Evolutionary conservation across 2,888 invertebrate species (phyloP), one percentile per base, ranked within the genome.

Genomic region (Diplolepis rosae): DNA sequence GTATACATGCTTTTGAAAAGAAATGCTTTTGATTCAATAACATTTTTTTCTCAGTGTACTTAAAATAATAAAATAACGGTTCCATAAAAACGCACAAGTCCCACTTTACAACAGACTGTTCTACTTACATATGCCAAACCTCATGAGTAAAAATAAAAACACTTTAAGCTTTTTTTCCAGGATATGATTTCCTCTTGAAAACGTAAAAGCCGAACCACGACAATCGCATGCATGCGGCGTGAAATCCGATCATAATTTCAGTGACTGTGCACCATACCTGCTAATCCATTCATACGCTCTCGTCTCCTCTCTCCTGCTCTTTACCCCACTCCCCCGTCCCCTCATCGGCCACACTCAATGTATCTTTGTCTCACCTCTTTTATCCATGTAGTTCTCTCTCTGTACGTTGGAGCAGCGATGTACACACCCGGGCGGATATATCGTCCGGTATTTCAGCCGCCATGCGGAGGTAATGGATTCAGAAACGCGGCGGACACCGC

Each of bases 401-500:
- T 66, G 45, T 39, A 65, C 71, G 68, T 72, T 72, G 73, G 70
- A 66, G 73, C 72, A 76, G 80, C 83, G 86, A 85, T 85, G 85
- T 87, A 87, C 85, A 85, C 84, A 85, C 83, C 82, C 81, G 86
- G 80, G 83, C 83, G 88, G 87, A 87, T 88, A 88, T 87, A 88
- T 87, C 87, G 87, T 87, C 82, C 87, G 86, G 88, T 88, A 88
- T 88, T 88, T 88, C 86, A 88, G 87, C 88, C 88, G 85, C 88
- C 88, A 88, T 88, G 87, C 88, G 84, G 88, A 87, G 87, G 88
- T 88, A 88, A 88, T 88, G 88, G 88, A 88, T 88, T 88, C 88
- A 88, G 88, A 88, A 88, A 85, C 87, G 87, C 87, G 86, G 87
- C 86, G 88, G 88, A 87, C 87, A 87, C 87, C 85, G 85, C 84